These are phyloP conservation scores for Aphelinus atriplicis DNA, from an alignment of 1,140 invertebrate species.

Conservation along the genomic window DNA sequence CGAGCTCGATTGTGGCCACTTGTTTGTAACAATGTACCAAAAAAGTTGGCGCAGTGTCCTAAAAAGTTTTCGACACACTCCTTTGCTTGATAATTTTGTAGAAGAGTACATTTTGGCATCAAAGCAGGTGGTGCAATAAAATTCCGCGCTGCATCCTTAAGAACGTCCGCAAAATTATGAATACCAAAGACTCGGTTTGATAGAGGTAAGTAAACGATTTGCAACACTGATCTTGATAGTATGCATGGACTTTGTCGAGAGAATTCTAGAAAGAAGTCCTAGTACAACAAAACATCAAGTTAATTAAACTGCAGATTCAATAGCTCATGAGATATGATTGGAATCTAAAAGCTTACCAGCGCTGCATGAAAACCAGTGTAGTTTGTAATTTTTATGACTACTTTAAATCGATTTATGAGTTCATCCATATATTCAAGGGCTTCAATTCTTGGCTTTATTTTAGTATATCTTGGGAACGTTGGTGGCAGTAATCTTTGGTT, in stretches of 20 bases:
- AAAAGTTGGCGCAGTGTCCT: slow-evolving; percentile 85
- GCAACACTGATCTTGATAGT: slow-evolving; percentile 90
- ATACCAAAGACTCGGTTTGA: slow-evolving; percentile 65
- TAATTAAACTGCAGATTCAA: slow-evolving; percentile 18
- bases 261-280: slow-evolving; percentile 96
- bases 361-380: slow-evolving; percentile 83
- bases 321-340: slow-evolving; percentile 34
- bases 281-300: slow-evolving; percentile 45
- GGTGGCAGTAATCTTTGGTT: slow-evolving; percentile 95
- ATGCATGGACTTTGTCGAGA: slow-evolving; percentile 88
- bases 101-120: slow-evolving; percentile 73
- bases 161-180: slow-evolving; percentile 78
- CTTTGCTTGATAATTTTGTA: slow-evolving; percentile 77
- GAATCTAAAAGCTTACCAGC: slow-evolving; percentile 70
- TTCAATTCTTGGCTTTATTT: slow-evolving; percentile 86
- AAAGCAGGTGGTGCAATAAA: slow-evolving; percentile 91
- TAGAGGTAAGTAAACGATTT: slow-evolving; percentile 79
- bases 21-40: slow-evolving; percentile 87
- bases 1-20: slow-evolving; percentile 94
- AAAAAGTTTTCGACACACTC: slow-evolving; percentile 92
- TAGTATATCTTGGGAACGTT: slow-evolving; percentile 97
- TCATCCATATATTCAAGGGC: slow-evolving; percentile 87
- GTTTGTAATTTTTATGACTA: slow-evolving; percentile 84
- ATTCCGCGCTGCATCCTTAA: slow-evolving; percentile 83
- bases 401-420: slow-evolving; percentile 81